Percentiles rank a stretch among this genome's conserved stretches.
Conservation (phyloP, 1,140 invertebrate species). For the Cydia fagiglandana region DNA sequence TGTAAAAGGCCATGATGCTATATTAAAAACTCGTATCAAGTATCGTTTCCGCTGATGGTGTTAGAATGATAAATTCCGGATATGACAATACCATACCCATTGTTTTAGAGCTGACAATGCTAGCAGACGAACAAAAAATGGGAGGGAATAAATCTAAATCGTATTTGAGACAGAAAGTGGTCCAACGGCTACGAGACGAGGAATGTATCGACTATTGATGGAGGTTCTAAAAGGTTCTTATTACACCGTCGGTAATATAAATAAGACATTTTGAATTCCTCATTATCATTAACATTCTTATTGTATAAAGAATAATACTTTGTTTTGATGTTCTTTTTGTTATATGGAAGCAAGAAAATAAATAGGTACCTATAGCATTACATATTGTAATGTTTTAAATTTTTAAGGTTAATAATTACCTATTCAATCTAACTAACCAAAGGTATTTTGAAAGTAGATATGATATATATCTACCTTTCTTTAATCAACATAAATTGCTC, state of each 20-base stretch:
- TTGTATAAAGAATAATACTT: neutral
- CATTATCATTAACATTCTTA: neutral
- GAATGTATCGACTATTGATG: conserved; percentile 27
- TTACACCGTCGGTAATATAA: conserved; percentile 11
- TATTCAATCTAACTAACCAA: neutral
- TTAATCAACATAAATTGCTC: neutral
- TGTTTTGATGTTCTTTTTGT: neutral
- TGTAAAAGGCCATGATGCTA: conserved; percentile 63
- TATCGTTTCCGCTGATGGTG: conserved; percentile 72
- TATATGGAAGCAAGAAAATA: neutral
- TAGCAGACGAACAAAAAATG: conserved; percentile 68
- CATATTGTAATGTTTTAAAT: too few relatives aligned
- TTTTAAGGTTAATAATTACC: too few relatives aligned
- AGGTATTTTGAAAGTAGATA: neutral
- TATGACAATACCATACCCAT: conserved; percentile 68
- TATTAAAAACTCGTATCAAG: conserved; percentile 74
- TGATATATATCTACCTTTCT: too few relatives aligned
- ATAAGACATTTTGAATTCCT: conserved; percentile 10
- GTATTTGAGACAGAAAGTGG: conserved; percentile 61
- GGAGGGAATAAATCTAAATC: conserved; percentile 71
- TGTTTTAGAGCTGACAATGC: conserved; percentile 73
- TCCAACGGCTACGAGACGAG: conserved; percentile 33
- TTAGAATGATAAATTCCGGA: conserved; percentile 75
- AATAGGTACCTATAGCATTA: too few relatives aligned
- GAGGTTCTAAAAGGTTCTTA: conserved; percentile 4